A percentile compares a stretch with the other conserved stretches of the same genome.
These are phyloP conservation scores for Amazona guildingii DNA, from an alignment of 2,113 vertebrate species.

Conservation along the genomic window DNA sequence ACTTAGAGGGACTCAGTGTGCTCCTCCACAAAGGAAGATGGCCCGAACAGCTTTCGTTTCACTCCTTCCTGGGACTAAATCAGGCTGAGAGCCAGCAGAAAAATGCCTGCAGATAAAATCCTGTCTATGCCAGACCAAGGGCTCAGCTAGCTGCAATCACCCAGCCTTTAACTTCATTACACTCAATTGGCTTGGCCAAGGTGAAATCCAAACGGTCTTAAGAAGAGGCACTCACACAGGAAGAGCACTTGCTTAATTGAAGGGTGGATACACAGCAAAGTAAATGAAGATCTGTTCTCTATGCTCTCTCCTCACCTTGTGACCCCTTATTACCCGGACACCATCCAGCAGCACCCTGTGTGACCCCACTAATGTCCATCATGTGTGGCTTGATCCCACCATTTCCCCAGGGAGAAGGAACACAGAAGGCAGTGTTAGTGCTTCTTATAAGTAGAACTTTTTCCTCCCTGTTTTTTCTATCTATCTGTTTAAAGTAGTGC, in stretches of 20 bases:
- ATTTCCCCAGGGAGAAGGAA: neutral
- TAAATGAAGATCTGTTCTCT: neutral
- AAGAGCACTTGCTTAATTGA: neutral
- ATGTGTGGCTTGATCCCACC: neutral
- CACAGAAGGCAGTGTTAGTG: neutral
- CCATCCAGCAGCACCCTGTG: neutral
- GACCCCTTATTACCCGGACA: slow-evolving; percentile 10
- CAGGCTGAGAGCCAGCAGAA: slow-evolving; percentile 13
- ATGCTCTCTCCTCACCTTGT: neutral
- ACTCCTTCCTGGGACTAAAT: slow-evolving; percentile 44
- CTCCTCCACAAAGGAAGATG: slow-evolving; percentile 21
- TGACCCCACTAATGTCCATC: slow-evolving; percentile 18
- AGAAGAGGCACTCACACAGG: neutral
- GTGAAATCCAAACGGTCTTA: neutral
- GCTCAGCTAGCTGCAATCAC: neutral
- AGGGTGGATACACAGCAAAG: neutral
- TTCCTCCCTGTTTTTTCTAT: slow-evolving; percentile 32
- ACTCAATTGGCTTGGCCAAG: neutral
- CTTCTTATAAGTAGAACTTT: slow-evolving; percentile 28
- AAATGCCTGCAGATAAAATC: slow-evolving; percentile 36
- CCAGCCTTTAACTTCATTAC: slow-evolving; percentile 18
- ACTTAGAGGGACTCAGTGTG: slow-evolving; percentile 45
- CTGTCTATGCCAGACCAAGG: neutral
- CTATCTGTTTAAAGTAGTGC: slow-evolving; percentile 33
- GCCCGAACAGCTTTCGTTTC: neutral